phyloP scores from a whole-genome alignment of 2,888 invertebrate genomes.

The Anthophora plumipes region DNA sequence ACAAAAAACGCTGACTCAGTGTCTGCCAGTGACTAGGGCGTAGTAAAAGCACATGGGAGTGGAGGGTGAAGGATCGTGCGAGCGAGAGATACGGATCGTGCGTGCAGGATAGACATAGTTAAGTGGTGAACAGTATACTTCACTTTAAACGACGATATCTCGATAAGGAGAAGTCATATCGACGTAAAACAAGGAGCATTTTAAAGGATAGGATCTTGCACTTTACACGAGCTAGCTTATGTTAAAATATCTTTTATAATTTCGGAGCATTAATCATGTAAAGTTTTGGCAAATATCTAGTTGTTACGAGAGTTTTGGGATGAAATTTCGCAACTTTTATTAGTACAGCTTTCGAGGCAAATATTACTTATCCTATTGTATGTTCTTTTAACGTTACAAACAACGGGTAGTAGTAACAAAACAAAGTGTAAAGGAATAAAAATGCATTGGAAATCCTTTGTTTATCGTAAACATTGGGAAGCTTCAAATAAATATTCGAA shows the following conservation, averaged over 20 bases:
- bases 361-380: not conserved
- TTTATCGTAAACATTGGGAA: not conserved
- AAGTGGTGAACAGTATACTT: not conserved
- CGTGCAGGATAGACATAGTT: not conserved
- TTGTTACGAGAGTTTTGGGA: no score
- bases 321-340: no score
- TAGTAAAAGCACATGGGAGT: not conserved
- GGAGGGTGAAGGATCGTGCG: not conserved
- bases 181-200: not conserved
- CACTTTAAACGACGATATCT: conserved; percentile 2
- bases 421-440: not conserved
- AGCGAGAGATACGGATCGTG: not conserved
- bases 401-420: not conserved
- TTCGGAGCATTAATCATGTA: not conserved
- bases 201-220: no score
- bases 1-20: not conserved
- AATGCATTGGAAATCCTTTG: not conserved
- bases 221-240: not conserved
- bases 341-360: not conserved
- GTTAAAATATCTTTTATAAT: not conserved
- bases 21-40: not conserved
- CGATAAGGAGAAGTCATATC: not conserved
- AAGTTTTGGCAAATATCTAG: not conserved
- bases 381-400: no score
- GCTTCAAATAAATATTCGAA: not conserved